Evolutionary conservation across 1,140 invertebrate genomes (phyloP).

Genomic region (Pissodes strobi): DNA sequence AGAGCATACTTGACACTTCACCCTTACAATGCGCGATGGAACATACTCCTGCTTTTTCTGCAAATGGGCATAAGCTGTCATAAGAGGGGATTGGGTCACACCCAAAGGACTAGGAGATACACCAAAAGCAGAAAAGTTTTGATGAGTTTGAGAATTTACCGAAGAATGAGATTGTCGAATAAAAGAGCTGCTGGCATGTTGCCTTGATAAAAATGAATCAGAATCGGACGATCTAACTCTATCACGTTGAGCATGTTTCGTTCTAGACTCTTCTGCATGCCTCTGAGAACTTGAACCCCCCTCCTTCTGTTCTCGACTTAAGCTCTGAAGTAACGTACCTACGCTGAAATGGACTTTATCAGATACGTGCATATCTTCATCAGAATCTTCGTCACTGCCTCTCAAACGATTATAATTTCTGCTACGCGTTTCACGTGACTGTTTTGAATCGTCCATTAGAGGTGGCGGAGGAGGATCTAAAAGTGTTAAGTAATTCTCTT

Average conservation of each 20-base stretch:
- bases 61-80: not conserved
- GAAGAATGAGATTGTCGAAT: not conserved
- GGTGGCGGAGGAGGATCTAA: too few relatives aligned
- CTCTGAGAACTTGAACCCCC: not conserved
- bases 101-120: too few relatives aligned
- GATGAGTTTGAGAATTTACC: not conserved
- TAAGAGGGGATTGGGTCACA: too few relatives aligned
- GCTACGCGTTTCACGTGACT: not conserved
- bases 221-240: not conserved
- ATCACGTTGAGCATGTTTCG: not conserved
- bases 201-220: not conserved
- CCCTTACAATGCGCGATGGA: not conserved
- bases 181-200: not conserved
- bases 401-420: not conserved
- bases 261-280: not conserved
- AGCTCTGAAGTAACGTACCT: not conserved
- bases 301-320: too few relatives aligned
- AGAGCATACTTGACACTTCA: not conserved
- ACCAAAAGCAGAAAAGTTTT: too few relatives aligned
- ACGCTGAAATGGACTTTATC: not conserved
- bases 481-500: constrained; percentile 6
- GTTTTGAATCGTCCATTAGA: not conserved
- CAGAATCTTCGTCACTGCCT: not conserved
- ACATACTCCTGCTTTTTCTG: not conserved
- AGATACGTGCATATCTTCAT: not conserved